A percentile compares a stretch with the other conserved stretches of the same genome.
Conservation (phyloP, 2,888 invertebrate species). For the Rotaria sp. region DNA sequence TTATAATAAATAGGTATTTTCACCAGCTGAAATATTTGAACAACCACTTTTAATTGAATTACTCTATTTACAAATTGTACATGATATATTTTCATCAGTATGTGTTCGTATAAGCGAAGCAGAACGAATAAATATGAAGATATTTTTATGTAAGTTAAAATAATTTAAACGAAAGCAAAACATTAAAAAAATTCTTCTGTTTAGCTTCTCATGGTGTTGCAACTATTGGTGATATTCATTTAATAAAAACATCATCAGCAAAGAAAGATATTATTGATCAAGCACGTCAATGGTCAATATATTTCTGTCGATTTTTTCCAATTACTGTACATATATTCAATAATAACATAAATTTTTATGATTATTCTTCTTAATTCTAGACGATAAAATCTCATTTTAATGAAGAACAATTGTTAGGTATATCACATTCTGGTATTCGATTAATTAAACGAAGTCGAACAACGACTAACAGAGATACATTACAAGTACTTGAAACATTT, state of each 20-base stretch:
- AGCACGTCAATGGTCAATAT: conserved; percentile 85
- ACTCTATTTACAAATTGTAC: conserved; percentile 68
- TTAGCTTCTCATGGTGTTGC: conserved; percentile 66
- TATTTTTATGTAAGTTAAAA: conserved; percentile 48
- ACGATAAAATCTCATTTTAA: conserved; percentile 59
- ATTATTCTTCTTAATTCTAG: conserved; percentile 44
- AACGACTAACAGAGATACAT: conserved; percentile 61
- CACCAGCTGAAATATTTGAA: conserved; percentile 72
- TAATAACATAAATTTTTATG: too few species aligned
- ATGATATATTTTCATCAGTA: conserved; percentile 61
- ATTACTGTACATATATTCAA: conserved; percentile 64
- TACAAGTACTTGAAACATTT: background rate
- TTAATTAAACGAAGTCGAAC: conserved; percentile 61
- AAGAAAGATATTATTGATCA: conserved; percentile 82
- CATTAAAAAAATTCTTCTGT: conserved; percentile 40
- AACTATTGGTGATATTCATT: conserved; percentile 64
- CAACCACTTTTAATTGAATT: conserved; percentile 66
- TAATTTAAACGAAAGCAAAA: too few species aligned
- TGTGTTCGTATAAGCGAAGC: conserved; percentile 63
- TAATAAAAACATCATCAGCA: conserved; percentile 68
- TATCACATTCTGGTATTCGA: conserved; percentile 77
- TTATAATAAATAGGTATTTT: conserved; percentile 63
- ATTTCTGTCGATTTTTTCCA: conserved; percentile 83
- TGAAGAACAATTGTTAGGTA: conserved; percentile 75
- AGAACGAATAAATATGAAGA: conserved; percentile 62